Evolutionary conservation across 2,113 vertebrate species (phyloP).

Genomic region (Recurvirostra avosetta): DNA sequence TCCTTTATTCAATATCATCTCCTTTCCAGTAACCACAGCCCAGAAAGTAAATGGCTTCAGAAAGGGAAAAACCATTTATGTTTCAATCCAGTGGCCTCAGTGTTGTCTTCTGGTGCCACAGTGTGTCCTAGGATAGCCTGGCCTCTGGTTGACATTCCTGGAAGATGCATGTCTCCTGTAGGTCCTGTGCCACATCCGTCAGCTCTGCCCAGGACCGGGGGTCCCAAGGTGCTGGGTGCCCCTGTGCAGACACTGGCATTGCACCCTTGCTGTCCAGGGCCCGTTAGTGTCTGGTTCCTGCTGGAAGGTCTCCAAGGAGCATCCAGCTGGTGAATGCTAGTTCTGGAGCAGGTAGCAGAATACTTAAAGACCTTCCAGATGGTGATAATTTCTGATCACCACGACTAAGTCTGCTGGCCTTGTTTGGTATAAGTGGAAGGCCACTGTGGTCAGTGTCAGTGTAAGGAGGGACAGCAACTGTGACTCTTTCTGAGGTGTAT

Average conservation of each 20-base stretch:
- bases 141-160: not conserved
- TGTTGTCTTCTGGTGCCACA: not conserved
- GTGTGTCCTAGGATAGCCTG: not conserved
- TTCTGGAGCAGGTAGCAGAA: not conserved
- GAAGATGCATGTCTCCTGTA: rapidly evolving
- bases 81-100: not conserved
- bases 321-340: not conserved
- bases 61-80: not conserved
- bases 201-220: not conserved
- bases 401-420: not conserved
- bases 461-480: not conserved
- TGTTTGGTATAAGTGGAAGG: not conserved
- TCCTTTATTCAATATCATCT: not conserved
- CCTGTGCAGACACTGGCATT: not conserved
- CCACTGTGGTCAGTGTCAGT: not conserved
- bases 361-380: not conserved
- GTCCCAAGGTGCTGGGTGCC: not conserved
- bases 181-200: not conserved
- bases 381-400: not conserved
- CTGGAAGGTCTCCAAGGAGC: not conserved
- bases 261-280: not conserved
- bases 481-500: not conserved
- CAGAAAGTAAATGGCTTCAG: not conserved
- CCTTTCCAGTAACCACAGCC: not conserved
- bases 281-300: not conserved